Evolutionary conservation across 2,888 invertebrate genomes (phyloP), one percentile per base, ranked within the genome.

Genomic region (Bombylius major): DNA sequence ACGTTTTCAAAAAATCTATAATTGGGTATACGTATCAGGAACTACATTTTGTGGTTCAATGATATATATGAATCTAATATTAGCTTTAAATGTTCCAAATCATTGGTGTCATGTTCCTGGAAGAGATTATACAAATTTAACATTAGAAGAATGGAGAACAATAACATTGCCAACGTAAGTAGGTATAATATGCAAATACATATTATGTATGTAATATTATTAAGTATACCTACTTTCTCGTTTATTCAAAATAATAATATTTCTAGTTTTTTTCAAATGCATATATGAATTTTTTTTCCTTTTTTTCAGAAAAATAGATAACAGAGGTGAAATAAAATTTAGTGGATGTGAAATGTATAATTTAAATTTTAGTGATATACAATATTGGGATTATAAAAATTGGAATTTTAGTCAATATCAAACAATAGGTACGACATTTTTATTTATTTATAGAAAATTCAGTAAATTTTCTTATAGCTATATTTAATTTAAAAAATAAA

Each of bases 31-130:
- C 61, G 75, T 80, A 51, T 72, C 75, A 47, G 67, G 75, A 3
- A 65, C 78, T 50, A 70, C 77, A 33, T 66, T 75, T 51, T 70
- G 74, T 34, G 72, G 75, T 3, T 75, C 78, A 34, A 75, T 80
- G 72, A 70, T 76, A 36, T 77, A 78, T 62, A 75, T 79, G 70
- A 80, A 78, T 63, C 70, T 78, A 11, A 75, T 80, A 42, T 67
- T 81, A 62, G 77, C 78, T 32, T 65, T 81, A 55, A 75, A 77
- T 56, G 74, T 77, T 52, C 80, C 81, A 5, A 77, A 80, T 50
- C 80, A 81, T 65, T 79, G 79, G 78, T 82, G 82, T 61, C 67
- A 70, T 52, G 78, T 81, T 14, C 77, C 79, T 3, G 79, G 80
- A 34, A 67, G 75, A 51, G 73, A 77, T 49, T 59, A 60, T 5